Evolutionary conservation across 2,888 invertebrate genomes (phyloP), one percentile per base, ranked within the genome.

Genomic region (Athripsodes cinereus): DNA sequence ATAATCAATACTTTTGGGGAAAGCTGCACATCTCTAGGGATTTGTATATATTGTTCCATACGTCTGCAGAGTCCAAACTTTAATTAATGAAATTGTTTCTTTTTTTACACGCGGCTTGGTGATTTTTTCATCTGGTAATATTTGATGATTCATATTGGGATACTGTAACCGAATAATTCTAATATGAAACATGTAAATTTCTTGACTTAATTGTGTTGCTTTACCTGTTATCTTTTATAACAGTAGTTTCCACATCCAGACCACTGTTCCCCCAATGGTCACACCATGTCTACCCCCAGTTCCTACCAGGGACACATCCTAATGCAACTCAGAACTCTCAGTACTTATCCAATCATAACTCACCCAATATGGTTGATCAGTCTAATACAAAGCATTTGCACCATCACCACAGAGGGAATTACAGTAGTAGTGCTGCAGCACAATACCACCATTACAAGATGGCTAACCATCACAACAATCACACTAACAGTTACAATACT

Each of bases 241-340:
- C 44, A 44, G 18, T 21, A 19, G 48, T 26, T 59, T 61, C 63
- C 26, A 63, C 87, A 74, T 84, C 87, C 70, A 84, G 91, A 72
- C 92, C 92, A 69, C 83, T 92, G 74, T 93, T 93, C 78, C 92
- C 92, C 68, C 92, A 93, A 82, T 93, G 93, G 92, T 92, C 92
- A 69, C 92, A 92, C 81, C 92, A 92, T 81, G 92, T 93, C 71
- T 92, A 92, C 79, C 92, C 93, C 69, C 92, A 93, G 83, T 93
- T 92, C 82, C 85, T 93, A 75, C 92, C 92, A 71, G 91, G 90
- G 74, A 88, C 90, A 76, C 92, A 92, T 80, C 90, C 90, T 69
- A 85, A 83, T 72, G 83, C 85, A 67, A 73, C 71, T 68, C 71
- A 72, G 68, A 76, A 77, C 67, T 73, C 75, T 67, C 80, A 80